Evolutionary conservation across 2,888 invertebrate species (phyloP).

Genomic region (Andrena praecox): DNA sequence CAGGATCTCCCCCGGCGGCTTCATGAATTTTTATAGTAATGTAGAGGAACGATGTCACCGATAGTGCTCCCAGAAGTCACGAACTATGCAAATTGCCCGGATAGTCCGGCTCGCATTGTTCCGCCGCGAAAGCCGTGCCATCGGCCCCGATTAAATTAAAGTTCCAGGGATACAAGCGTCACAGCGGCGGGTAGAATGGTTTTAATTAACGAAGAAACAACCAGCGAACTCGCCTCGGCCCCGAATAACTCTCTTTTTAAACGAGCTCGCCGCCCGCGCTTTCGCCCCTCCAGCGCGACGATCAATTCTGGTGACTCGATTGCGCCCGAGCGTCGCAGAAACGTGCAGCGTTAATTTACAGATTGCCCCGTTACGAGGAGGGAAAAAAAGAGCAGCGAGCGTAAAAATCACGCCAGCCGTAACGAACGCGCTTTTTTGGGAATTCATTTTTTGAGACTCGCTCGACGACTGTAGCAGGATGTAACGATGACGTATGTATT

Average conservation of each 20-base stretch:
- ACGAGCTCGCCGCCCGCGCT: not conserved
- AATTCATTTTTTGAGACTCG: too few relatives aligned
- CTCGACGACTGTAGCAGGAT: not conserved
- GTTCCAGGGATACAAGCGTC: not conserved
- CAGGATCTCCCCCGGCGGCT: not conserved
- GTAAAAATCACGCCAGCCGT: not conserved
- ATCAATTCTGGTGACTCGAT: constrained; percentile 14
- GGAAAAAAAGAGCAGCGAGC: not conserved
- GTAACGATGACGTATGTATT: not conserved
- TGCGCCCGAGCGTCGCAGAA: not conserved
- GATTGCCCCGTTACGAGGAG: not conserved
- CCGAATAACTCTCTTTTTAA: not conserved
- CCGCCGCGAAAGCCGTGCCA: not conserved
- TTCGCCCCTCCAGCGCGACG: not conserved
- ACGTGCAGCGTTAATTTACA: constrained; percentile 11
- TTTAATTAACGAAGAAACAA: constrained; percentile 28
- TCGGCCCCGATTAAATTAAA: constrained; percentile 29
- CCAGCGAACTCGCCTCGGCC: not conserved
- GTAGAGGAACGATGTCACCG: constrained; percentile 9
- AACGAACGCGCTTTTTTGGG: not conserved
- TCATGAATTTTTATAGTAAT: constrained; percentile 25
- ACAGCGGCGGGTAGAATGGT: not conserved
- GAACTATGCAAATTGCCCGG: constrained; percentile 37
- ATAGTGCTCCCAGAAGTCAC: constrained; percentile 13
- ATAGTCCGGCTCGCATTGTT: constrained; percentile 26